These are phyloP conservation scores for Styela plicata DNA, from an alignment of 23 tunicate genomes.

Conservation along the genomic window DNA sequence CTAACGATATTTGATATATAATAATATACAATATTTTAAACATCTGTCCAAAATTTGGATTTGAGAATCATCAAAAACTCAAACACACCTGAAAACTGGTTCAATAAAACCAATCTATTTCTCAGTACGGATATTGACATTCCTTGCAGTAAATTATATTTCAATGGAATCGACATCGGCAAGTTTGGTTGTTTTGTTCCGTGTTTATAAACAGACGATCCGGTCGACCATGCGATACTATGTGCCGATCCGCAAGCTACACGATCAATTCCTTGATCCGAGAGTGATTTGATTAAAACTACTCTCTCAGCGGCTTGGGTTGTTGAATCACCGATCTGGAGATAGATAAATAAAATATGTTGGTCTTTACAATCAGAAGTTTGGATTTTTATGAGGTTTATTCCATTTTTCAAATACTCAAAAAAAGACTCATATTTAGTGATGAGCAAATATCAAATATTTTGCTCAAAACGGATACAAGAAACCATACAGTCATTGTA, in stretches of 20 bases:
- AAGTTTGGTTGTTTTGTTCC: constrained; percentile 26
- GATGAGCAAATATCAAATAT: too few species aligned
- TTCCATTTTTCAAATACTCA: too few species aligned
- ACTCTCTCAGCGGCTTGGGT: constrained; percentile 61
- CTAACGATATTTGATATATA: too few species aligned
- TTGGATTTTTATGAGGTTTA: too few species aligned
- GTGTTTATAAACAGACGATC: not conserved
- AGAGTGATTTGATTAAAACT: constrained; percentile 40
- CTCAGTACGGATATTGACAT: constrained; percentile 44
- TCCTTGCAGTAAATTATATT: constrained; percentile 65
- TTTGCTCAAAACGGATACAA: too few species aligned
- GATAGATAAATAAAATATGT: too few species aligned
- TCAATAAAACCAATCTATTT: constrained; percentile 62
- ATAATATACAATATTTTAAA: too few species aligned
- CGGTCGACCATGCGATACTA: constrained; percentile 78
- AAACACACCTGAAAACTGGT: constrained; percentile 63
- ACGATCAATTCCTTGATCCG: constrained; percentile 48
- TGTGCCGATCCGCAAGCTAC: constrained; percentile 95
- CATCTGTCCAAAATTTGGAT: not conserved
- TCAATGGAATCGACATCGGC: constrained; percentile 63
- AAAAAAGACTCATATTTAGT: too few species aligned
- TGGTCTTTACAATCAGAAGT: too few species aligned
- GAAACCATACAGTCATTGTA: too few species aligned
- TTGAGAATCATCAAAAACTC: not conserved
- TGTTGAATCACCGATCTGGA: constrained; percentile 76